Percentiles rank a stretch among this genome's conserved stretches.
phyloP scores from a whole-genome alignment of 1,140 invertebrate genomes.

The Ceratina australensis region DNA sequence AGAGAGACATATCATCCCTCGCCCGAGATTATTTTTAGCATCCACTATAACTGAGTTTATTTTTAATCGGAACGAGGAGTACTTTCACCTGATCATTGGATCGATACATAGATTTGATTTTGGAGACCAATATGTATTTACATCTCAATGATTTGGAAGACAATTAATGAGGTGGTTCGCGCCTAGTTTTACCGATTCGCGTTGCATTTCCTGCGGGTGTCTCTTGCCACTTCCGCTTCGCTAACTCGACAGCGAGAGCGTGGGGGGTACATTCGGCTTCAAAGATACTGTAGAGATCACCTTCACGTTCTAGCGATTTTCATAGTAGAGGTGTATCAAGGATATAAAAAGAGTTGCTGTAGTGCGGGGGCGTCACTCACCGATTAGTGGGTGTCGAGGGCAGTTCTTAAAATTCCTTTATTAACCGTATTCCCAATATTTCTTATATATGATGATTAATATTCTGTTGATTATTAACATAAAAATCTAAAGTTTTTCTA shows the following conservation, averaged over 20 bases:
- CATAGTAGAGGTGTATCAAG: too few relatives aligned
- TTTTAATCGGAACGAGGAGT: not conserved
- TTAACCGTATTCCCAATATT: too few relatives aligned
- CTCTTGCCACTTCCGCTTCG: constrained; percentile 27
- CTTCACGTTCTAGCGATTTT: too few relatives aligned
- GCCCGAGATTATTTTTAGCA: not conserved
- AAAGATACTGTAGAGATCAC: too few relatives aligned
- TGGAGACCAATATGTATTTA: too few relatives aligned
- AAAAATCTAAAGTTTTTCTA: too few relatives aligned
- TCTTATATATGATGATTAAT: too few relatives aligned
- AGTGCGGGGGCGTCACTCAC: too few relatives aligned
- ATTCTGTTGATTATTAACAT: too few relatives aligned
- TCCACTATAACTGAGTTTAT: not conserved
- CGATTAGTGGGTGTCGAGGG: too few relatives aligned
- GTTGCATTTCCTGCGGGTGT: constrained; percentile 33
- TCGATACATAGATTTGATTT: not conserved
- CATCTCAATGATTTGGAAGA: not conserved
- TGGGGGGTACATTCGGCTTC: not conserved
- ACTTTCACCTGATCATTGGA: not conserved
- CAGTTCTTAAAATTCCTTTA: too few relatives aligned
- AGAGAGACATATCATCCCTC: not conserved
- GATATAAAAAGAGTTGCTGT: too few relatives aligned
- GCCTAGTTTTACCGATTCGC: constrained; percentile 20
- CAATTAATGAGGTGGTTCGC: not conserved
- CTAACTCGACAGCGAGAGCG: constrained; percentile 23